These are phyloP conservation scores for Drosophila subquinaria DNA, from an alignment of 2,888 invertebrate species.

Conservation along the genomic window DNA sequence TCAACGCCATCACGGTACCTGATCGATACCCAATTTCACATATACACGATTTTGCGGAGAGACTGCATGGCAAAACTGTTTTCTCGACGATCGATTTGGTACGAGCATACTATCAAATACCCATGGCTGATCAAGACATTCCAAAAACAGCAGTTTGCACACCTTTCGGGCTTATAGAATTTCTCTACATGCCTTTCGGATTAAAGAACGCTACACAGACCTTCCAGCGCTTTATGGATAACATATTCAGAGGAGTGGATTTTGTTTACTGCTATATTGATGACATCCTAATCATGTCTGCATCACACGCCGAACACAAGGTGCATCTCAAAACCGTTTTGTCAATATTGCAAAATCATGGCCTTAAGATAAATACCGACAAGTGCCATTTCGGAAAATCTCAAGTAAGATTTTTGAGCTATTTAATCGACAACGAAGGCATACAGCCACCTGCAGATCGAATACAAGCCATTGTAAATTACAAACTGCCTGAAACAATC, in stretches of 20 bases:
- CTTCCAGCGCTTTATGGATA: conserved; percentile 4
- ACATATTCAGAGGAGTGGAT: neutral
- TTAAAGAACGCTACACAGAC: conserved; percentile 7
- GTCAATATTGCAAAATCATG: neutral
- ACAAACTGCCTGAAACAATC: neutral
- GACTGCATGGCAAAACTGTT: neutral
- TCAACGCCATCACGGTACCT: neutral
- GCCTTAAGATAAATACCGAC: neutral
- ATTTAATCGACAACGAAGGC: neutral
- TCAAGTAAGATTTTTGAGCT: neutral
- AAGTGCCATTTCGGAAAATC: neutral
- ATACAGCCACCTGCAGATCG: neutral
- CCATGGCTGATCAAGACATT: neutral
- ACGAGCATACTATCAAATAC: conserved; percentile 3
- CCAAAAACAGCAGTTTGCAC: conserved; percentile 6
- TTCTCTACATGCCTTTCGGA: conserved; percentile 9
- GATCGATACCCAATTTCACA: neutral
- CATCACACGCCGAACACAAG: neutral
- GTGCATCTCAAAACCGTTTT: neutral
- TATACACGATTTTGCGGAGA: neutral
- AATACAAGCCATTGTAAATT: neutral
- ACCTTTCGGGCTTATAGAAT: conserved; percentile 5
- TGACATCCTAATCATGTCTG: neutral
- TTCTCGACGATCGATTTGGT: conserved; percentile 5
- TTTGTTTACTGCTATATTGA: neutral